Percentiles rank a stretch among this genome's conserved stretches.
phyloP scores from a whole-genome alignment of 2,797 vertebrate species.

The Hylomyscus alleni region DNA sequence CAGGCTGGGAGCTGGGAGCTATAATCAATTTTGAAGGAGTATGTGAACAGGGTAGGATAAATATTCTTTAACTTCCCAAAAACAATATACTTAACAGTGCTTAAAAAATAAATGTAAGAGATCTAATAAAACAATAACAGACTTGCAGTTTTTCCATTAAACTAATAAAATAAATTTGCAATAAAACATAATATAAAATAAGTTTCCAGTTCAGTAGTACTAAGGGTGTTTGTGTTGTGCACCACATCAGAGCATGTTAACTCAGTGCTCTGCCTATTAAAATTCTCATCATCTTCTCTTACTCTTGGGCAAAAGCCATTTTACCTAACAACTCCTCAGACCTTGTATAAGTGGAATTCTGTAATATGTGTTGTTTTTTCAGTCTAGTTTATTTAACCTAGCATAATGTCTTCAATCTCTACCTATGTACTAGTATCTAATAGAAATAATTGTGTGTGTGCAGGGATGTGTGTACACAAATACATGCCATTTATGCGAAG shows the following conservation, averaged over 20 bases:
- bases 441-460: not conserved
- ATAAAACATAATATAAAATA: not conserved
- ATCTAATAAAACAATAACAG: not conserved
- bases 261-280: not conserved
- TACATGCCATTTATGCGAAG: not conserved
- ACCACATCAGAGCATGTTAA: not conserved
- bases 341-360: not conserved
- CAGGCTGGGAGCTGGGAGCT: not conserved
- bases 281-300: not conserved
- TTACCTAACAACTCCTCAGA: not conserved
- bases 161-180: not conserved
- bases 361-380: not conserved
- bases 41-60: not conserved
- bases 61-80: not conserved
- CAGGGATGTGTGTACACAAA: too few species aligned
- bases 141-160: not conserved
- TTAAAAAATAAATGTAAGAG: not conserved
- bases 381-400: not conserved
- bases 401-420: not conserved
- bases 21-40: not conserved
- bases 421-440: not conserved
- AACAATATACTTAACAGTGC: not conserved
- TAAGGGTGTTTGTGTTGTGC: not conserved
- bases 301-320: not conserved
- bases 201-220: not conserved